Percentiles rank a stretch among this genome's conserved stretches.
phyloP scores from a whole-genome alignment of 2,888 invertebrate species.

The Acronicta leporina region DNA sequence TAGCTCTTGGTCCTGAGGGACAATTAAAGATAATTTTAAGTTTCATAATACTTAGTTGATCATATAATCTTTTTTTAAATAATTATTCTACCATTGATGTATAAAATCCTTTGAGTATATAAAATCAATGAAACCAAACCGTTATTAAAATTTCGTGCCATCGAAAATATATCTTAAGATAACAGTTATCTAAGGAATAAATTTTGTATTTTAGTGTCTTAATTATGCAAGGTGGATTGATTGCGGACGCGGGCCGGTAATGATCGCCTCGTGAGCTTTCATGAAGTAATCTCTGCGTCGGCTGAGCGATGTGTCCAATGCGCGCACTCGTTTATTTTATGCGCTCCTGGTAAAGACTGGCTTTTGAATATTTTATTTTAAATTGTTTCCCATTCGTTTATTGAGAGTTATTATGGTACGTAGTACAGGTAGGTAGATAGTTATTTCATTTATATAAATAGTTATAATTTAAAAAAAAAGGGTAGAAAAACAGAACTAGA shows the following conservation, averaged over 20 bases:
- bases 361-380: slow-evolving; percentile 17
- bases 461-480: no score
- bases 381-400: slow-evolving; percentile 10
- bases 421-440: no score
- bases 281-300: slow-evolving; percentile 69
- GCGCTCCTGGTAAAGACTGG: slow-evolving; percentile 34
- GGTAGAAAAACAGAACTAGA: no score
- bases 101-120: no score
- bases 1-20: slow-evolving; percentile 1
- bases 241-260: slow-evolving; percentile 73
- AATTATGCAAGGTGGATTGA: slow-evolving; percentile 79
- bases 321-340: slow-evolving; percentile 57
- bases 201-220: slow-evolving; percentile 73
- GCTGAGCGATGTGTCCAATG: slow-evolving; percentile 62
- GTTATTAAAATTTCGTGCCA: slow-evolving; percentile 29
- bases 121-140: slow-evolving; percentile 3
- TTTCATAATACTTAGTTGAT: no score
- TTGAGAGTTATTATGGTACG: background rate
- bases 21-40: background rate
- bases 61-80: no score
- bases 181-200: slow-evolving; percentile 59
- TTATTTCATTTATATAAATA: no score
- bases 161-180: slow-evolving; percentile 62
- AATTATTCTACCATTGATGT: background rate
- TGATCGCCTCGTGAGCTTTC: slow-evolving; percentile 78